phyloP scores from a whole-genome alignment of 2,888 invertebrate species.

The Leptinotarsa peninsularis region DNA sequence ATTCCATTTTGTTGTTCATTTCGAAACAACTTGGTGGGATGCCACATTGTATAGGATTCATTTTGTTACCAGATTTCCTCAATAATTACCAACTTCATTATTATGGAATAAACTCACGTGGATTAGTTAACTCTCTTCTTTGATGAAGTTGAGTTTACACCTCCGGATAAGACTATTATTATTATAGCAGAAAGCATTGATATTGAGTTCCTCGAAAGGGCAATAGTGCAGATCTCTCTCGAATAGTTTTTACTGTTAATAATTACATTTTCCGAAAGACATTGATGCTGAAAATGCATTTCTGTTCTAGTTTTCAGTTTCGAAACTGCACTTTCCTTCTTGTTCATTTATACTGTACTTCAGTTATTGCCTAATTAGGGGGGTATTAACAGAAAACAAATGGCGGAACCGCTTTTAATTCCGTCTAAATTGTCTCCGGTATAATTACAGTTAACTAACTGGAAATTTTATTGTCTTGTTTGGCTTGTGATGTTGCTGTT shows the following conservation, averaged over 20 bases:
- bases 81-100: too few relatives aligned
- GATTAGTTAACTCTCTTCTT: too few relatives aligned
- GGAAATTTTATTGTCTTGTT: conserved; percentile 45
- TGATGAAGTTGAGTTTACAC: conserved; percentile 2
- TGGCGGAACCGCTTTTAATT: conserved; percentile 52
- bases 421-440: conserved; percentile 47
- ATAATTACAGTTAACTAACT: conserved; percentile 50
- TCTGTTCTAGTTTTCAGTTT: conserved; percentile 52
- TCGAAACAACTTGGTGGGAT: too few relatives aligned
- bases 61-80: too few relatives aligned
- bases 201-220: neutral
- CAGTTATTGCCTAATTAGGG: conserved; percentile 53
- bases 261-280: conserved; percentile 51
- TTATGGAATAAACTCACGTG: too few relatives aligned
- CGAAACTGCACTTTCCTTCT: conserved; percentile 50
- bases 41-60: too few relatives aligned
- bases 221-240: neutral
- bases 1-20: too few relatives aligned
- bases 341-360: conserved; percentile 44
- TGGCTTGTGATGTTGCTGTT: conserved; percentile 28
- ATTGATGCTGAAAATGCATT: conserved; percentile 55
- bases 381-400: conserved; percentile 49
- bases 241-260: conserved; percentile 48
- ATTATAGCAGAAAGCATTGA: neutral
- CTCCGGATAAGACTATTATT: neutral